Evolutionary conservation across 2,797 vertebrate species (phyloP).

Genomic region (Malacoctenus gilli): DNA sequence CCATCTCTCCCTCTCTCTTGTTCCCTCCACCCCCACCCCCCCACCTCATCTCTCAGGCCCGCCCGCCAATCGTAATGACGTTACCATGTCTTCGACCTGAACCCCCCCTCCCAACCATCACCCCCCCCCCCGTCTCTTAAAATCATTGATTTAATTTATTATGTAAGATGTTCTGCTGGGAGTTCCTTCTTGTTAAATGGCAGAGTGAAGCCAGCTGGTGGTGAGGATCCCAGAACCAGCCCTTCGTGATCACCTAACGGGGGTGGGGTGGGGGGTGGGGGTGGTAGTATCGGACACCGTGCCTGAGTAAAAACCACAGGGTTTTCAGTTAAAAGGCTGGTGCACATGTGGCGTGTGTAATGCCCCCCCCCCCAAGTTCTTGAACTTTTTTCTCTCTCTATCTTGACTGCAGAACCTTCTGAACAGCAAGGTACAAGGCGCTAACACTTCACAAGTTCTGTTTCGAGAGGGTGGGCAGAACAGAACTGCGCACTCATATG

Average conservation of each 20-base stretch:
- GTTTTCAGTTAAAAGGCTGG: conserved; percentile 28
- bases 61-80: conserved; percentile 66
- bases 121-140: conserved; percentile 70
- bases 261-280: no score
- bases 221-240: conserved; percentile 56
- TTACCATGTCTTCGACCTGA: conserved; percentile 59
- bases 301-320: conserved; percentile 38
- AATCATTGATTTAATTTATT: conserved; percentile 65
- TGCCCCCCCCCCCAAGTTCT: conserved; percentile 30
- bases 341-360: conserved; percentile 51
- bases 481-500: no score
- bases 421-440: conserved; percentile 35
- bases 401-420: conserved; percentile 10
- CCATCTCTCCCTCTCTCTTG: conserved; percentile 24
- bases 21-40: conserved; percentile 44
- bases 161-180: conserved; percentile 69
- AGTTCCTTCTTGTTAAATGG: conserved; percentile 66
- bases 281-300: conserved; percentile 38
- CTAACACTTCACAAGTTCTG: conserved; percentile 24
- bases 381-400: conserved; percentile 4
- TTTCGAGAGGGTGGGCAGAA: no score
- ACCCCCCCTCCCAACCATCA: conserved; percentile 43
- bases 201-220: conserved; percentile 42
- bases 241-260: conserved; percentile 37
- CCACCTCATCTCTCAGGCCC: conserved; percentile 36